Evolutionary conservation across 2,113 vertebrate genomes (phyloP).

Genomic region (Pipa parva): DNA sequence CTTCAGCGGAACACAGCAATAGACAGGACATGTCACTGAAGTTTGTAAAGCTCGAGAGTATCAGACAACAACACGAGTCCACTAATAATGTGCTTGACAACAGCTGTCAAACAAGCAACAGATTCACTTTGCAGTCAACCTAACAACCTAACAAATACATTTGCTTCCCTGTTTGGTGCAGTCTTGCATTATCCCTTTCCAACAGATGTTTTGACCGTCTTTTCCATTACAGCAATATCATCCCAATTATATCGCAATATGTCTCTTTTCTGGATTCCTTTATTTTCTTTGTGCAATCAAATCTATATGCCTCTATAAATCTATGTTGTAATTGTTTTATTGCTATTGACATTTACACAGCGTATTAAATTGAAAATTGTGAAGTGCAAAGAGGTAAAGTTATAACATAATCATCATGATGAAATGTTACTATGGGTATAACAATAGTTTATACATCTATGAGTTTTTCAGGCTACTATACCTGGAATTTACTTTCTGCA

Average conservation of each 20-base stretch:
- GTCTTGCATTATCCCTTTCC: background rate
- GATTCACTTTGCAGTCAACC: slow-evolving; percentile 14
- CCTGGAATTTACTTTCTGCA: too few species aligned
- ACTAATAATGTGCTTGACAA: slow-evolving; percentile 7
- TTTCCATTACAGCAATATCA: slow-evolving; percentile 16
- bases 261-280: slow-evolving; percentile 11
- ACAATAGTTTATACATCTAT: too few species aligned
- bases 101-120: slow-evolving; percentile 13
- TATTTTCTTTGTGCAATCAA: background rate
- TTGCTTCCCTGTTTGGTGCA: background rate
- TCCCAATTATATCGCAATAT: slow-evolving; percentile 19
- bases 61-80: slow-evolving; percentile 7
- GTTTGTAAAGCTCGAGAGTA: slow-evolving; percentile 10
- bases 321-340: background rate
- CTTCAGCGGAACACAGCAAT: background rate
- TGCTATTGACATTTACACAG: background rate
- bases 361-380: background rate
- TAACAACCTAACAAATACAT: background rate
- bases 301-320: background rate
- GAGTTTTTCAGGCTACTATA: too few species aligned
- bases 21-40: background rate
- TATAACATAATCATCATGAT: too few species aligned
- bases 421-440: too few species aligned
- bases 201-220: slow-evolving; percentile 24
- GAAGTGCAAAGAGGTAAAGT: background rate